These are phyloP conservation scores for Crematogaster levior DNA, from an alignment of 2,888 invertebrate species.

Conservation along the genomic window DNA sequence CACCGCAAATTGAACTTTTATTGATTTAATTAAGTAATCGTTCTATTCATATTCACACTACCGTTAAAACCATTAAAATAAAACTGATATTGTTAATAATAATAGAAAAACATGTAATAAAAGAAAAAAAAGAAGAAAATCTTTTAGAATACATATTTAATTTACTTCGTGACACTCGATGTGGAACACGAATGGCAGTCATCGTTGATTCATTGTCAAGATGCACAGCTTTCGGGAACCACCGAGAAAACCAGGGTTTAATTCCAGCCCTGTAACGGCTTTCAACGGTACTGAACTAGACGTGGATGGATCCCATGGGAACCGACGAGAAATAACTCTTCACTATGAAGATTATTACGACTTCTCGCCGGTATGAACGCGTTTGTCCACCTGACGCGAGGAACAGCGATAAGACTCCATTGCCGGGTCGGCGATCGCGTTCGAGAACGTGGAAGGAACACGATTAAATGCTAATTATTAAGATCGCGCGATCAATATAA, in stretches of 20 bases:
- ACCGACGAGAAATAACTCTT: not conserved
- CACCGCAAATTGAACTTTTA: not conserved
- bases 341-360: not conserved
- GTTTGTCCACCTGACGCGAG: not conserved
- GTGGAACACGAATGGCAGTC: too few relatives aligned
- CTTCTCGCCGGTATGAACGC: not conserved
- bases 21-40: not conserved
- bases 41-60: not conserved
- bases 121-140: not conserved
- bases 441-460: not conserved
- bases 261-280: not conserved
- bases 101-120: not conserved
- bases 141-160: slow-evolving; percentile 12
- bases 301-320: too few relatives aligned
- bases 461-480: not conserved
- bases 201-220: not conserved
- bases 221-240: not conserved
- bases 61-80: not conserved
- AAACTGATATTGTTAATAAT: not conserved
- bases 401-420: too few relatives aligned
- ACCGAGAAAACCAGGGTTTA: not conserved
- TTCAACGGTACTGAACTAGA: not conserved
- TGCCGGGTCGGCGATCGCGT: not conserved
- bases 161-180: not conserved
- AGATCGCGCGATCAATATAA: too few relatives aligned